Evolutionary conservation across 2,113 vertebrate genomes (phyloP), one percentile per base, ranked within the genome.

Genomic region (Narcine bancroftii): DNA sequence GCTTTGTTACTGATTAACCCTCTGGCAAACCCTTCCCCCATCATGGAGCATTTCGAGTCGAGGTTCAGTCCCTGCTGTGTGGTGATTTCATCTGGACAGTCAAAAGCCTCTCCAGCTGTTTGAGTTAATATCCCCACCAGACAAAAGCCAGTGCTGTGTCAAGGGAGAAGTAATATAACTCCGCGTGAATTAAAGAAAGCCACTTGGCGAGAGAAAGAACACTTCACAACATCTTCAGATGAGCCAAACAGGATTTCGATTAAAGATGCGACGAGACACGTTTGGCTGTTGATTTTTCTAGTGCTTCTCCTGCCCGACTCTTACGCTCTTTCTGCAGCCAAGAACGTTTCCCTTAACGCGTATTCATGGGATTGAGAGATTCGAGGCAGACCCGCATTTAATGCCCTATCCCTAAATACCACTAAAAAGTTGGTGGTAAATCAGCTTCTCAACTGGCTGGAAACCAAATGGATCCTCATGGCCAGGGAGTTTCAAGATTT

Each of bases 1-100:
- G 33, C 11, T 19, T 85, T 87, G 81, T 87, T 87, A 33, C 81
- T 87, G 81, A 63, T 87, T 87, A 87, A 87, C 81, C 33, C 47
- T 21, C 13, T 81, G 24, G n/a, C n/a, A n/a, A 7, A 3, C 26
- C 47, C 45, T 11, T 2, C 42, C 81, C 53, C 81, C n/a, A 19
- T 2, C 6, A 3, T 50, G 29, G 47, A 60, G 19, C 17, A 21
- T 50, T 33, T 56, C 26, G 26, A 47, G 29, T 29, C n/a, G 50
- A 5, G n/a, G 50, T 85, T 56, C 29, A 85, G 2, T 56, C 47
- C 29, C 47, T 56, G 1, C 21, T 7, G 50, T 36, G 53, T 26
- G 47, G 21, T 29, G 77, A 81, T 81, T 81, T 81, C 26, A 33
- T 11, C 77, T 81, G 45, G 47, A 50, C 77, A 13, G 45, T 29